These are phyloP conservation scores for Drosophila nr. perissopoda DNA, from an alignment of 2,888 invertebrate genomes.

Conservation along the genomic window DNA sequence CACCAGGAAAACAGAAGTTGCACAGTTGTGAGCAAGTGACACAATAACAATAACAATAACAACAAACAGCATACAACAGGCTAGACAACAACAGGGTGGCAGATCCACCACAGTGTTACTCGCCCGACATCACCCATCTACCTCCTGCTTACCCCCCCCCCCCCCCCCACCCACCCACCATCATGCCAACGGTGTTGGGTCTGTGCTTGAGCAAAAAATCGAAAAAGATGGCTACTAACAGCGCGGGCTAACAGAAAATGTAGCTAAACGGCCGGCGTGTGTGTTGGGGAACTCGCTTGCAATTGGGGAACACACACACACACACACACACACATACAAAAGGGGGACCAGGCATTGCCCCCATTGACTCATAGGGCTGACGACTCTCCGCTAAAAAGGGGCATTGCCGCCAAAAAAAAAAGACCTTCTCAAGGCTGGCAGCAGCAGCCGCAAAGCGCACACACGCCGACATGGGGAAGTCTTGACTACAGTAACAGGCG, in stretches of 20 bases:
- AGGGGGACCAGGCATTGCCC: slow-evolving; percentile 6
- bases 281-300: slow-evolving; percentile 53
- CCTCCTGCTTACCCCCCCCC: neutral
- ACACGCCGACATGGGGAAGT: slow-evolving; percentile 85
- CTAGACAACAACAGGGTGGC: slow-evolving; percentile 38
- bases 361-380: neutral
- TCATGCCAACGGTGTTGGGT: slow-evolving; percentile 7
- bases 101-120: slow-evolving; percentile 12
- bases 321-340: slow-evolving; percentile 14
- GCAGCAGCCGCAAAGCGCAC: slow-evolving; percentile 50
- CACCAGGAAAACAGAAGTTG: slow-evolving; percentile 83
- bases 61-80: neutral
- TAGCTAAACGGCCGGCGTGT: slow-evolving; percentile 54
- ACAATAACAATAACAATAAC: slow-evolving; percentile 12
- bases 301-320: slow-evolving; percentile 49
- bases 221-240: slow-evolving; percentile 83
- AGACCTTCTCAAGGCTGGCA: slow-evolving; percentile 69
- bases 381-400: slow-evolving; percentile 44
- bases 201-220: slow-evolving; percentile 75
- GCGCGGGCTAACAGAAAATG: slow-evolving; percentile 82
- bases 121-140: neutral
- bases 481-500: slow-evolving; percentile 83
- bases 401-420: slow-evolving; percentile 35
- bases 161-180: neutral
- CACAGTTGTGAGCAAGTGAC: slow-evolving; percentile 36